Evolutionary conservation across 2,797 vertebrate genomes (phyloP).

Genomic region (Helostoma temminkii): DNA sequence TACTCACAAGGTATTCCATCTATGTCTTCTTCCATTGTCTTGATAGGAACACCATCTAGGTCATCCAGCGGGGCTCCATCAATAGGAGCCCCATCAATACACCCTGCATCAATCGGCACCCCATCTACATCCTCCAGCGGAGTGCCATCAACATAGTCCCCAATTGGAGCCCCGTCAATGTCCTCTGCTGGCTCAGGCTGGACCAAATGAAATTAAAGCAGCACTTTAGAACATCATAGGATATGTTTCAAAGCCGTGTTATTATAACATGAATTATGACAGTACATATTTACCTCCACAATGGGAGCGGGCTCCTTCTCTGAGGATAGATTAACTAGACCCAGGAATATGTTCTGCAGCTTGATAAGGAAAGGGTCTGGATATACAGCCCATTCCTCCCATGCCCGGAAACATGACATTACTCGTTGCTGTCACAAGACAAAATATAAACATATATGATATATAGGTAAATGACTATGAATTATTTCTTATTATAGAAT

Average conservation of each 20-base stretch:
- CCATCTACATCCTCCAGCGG: slow-evolving; percentile 95
- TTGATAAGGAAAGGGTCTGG: slow-evolving; percentile 99
- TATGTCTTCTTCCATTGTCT: slow-evolving; percentile 92
- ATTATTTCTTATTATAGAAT: too few species aligned
- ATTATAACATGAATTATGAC: background rate
- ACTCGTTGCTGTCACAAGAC: slow-evolving; percentile 91
- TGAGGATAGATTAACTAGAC: slow-evolving; percentile 92
- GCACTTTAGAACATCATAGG: background rate
- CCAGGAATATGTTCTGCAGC: slow-evolving; percentile 98
- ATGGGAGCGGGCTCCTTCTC: slow-evolving; percentile 85
- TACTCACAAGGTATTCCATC: slow-evolving; percentile 95
- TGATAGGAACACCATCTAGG: slow-evolving; percentile 96
- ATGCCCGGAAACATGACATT: slow-evolving; percentile 98
- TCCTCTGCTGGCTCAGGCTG: slow-evolving; percentile 86
- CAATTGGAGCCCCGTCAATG: slow-evolving; percentile 95
- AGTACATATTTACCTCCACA: slow-evolving; percentile 52
- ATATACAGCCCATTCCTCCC: slow-evolving; percentile 99
- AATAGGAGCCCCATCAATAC: slow-evolving; percentile 91
- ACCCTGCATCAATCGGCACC: slow-evolving; percentile 90
- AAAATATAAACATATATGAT: background rate
- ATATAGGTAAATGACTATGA: too few species aligned
- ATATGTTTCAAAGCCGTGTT: background rate
- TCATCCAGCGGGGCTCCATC: slow-evolving; percentile 89
- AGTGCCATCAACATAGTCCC: slow-evolving; percentile 91
- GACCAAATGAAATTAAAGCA: background rate